These are phyloP conservation scores for Canis aureus DNA, from an alignment of 2,113 vertebrate species.

Conservation along the genomic window DNA sequence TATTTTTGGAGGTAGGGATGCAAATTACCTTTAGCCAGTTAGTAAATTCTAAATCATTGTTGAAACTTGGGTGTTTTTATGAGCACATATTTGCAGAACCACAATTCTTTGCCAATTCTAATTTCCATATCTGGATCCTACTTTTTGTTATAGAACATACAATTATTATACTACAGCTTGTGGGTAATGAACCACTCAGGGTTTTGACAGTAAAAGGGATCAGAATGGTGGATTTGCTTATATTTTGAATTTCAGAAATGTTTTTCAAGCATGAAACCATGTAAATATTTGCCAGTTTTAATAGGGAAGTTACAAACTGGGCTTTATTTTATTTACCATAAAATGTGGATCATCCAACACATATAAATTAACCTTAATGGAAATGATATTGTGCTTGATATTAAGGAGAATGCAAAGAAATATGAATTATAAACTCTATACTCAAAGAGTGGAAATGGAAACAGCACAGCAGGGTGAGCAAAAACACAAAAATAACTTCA, in stretches of 20 bases:
- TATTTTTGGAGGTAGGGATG: background rate
- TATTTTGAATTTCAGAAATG: conserved; percentile 57
- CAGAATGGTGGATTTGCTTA: conserved; percentile 52
- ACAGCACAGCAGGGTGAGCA: background rate
- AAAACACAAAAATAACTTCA: background rate
- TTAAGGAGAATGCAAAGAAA: background rate
- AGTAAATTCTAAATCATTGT: conserved; percentile 40
- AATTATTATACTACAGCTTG: background rate
- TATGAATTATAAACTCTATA: background rate
- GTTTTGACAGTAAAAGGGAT: conserved; percentile 48
- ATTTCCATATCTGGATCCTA: conserved; percentile 19
- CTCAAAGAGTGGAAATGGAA: background rate
- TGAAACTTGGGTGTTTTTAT: background rate
- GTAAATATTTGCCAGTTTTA: conserved; percentile 70
- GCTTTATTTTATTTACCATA: conserved; percentile 51
- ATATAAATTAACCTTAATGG: conserved; percentile 17
- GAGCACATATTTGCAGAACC: background rate
- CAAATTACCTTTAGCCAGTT: conserved; percentile 25
- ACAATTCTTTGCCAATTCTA: conserved; percentile 26
- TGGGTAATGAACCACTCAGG: conserved; percentile 57
- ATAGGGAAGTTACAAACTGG: conserved; percentile 60
- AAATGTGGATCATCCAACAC: conserved; percentile 17
- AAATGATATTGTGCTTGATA: background rate
- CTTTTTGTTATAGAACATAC: conserved; percentile 21
- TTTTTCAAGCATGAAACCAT: conserved; percentile 54